Conservation (phyloP, 2,888 invertebrate genomes). For the Rhingia campestris region DNA sequence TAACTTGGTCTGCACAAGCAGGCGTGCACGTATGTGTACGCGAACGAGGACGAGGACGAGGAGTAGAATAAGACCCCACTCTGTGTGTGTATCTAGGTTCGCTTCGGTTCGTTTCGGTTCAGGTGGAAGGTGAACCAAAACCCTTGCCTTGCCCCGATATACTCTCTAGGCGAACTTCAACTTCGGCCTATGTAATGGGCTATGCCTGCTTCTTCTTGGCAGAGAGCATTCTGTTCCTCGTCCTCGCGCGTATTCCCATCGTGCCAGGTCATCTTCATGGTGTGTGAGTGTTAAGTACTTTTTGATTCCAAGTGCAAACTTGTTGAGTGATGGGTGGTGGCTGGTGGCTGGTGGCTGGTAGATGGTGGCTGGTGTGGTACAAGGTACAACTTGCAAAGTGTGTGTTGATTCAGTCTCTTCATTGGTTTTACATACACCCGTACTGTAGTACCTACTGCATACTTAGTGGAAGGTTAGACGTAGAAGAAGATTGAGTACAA, state of each 20-base stretch:
- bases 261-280: conserved; percentile 71
- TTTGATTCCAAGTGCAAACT: conserved; percentile 74
- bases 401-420: conserved; percentile 65
- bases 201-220: conserved; percentile 35
- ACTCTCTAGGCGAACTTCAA: conserved; percentile 51
- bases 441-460: not conserved
- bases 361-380: not conserved
- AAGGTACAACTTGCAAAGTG: conserved; percentile 17
- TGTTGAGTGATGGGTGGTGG: conserved; percentile 68
- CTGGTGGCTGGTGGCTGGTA: conserved; percentile 2
- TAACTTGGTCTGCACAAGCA: conserved; percentile 68
- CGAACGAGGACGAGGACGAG: no score
- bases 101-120: conserved; percentile 31
- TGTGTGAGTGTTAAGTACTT: conserved; percentile 71
- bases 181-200: conserved; percentile 63
- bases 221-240: conserved; percentile 29
- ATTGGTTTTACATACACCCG: conserved; percentile 42
- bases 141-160: conserved; percentile 11
- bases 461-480: conserved; percentile 26
- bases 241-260: conserved; percentile 48
- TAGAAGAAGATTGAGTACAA: not conserved
- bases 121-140: conserved; percentile 66
- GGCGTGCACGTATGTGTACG: conserved; percentile 16
- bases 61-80: not conserved
- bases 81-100: conserved; percentile 47